Evolutionary conservation across 2,113 vertebrate genomes (phyloP), one percentile per base, ranked within the genome.

Genomic region (Pavo muticus): DNA sequence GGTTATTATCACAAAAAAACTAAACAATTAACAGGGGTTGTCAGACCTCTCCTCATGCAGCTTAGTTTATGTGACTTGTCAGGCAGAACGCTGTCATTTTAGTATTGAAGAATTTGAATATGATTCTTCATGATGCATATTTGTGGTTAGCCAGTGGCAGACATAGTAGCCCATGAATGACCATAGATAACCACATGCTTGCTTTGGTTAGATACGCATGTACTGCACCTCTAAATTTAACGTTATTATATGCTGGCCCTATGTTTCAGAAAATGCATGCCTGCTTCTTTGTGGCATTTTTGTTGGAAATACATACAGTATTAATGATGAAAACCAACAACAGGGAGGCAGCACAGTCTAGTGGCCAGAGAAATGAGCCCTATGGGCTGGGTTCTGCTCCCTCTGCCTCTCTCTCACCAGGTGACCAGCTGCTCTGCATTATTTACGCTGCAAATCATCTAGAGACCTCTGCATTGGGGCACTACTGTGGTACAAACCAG

Each of bases 21-120:
- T n/a, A 35, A 2, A 6, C 61, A 68, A 7, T 81, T 12, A 61
- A 25, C 14, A 35, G 27, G 9, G 39, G 9, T 6, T 6, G 2
- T 3, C 74, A 1, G 20, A 14, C 3, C 13, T 29, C 56, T 11
- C 4, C 64, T 44, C 44, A 1, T 14, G 0, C 18, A 8, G 16
- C 2, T 11, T 44, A 30, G 5, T 0, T 78, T 45, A 37, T 9
- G 11, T 14, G 80, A 52, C n/a, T 67, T 2, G 54, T 14, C 59
- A 63, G 21, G 16, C 1, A 40, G 7, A 18, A 54, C 6, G 24
- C 35, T 24, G 56, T 56, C 23, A 61, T 54, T 71, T 56, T 17
- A 35, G 1, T 13, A 8, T 1, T 1, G 16, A 50, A n/a, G 42
- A 42, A 54, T 5, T 72, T 27, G 32, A 2, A 16, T n/a, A 5